These are phyloP conservation scores for Remorina albescens DNA, from an alignment of 2,797 vertebrate species.

Conservation along the genomic window DNA sequence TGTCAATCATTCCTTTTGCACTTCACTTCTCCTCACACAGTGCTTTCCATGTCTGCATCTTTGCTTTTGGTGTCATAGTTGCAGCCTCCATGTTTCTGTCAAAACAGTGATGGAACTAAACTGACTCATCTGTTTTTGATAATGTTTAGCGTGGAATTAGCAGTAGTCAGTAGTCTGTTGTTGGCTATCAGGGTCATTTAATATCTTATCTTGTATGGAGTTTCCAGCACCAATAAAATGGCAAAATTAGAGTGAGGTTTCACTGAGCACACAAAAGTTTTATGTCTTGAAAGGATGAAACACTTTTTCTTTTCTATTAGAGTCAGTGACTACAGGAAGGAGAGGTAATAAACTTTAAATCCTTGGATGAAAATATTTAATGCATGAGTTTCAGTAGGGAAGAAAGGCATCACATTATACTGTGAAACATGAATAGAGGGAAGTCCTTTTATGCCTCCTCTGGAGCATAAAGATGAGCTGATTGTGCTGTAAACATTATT, in stretches of 20 bases:
- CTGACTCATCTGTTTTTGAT: background rate
- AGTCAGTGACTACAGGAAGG: background rate
- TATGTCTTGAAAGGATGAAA: conserved; percentile 8
- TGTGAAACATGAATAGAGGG: conserved; percentile 28
- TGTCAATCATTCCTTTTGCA: conserved; percentile 19
- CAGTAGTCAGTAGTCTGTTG: background rate
- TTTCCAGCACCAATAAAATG: background rate
- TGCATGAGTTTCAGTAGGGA: conserved; percentile 26
- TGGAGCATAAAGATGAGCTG: conserved; percentile 31
- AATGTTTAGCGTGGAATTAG: background rate
- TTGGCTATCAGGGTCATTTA: background rate
- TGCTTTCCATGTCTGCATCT: conserved; percentile 5
- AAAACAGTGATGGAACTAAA: conserved; percentile 3
- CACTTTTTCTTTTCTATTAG: conserved; percentile 19
- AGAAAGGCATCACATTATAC: conserved; percentile 34
- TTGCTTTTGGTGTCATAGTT: background rate
- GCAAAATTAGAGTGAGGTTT: background rate
- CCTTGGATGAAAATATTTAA: conserved; percentile 3
- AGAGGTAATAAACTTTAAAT: background rate
- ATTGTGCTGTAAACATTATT: conserved; percentile 41
- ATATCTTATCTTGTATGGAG: background rate
- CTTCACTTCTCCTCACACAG: conserved; percentile 5
- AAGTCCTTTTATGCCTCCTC: conserved; percentile 26
- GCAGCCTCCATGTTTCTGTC: background rate
- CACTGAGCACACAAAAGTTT: background rate